Conservation (phyloP, 2,888 invertebrate species). For the Pyrrhopygopsis socrates region DNA sequence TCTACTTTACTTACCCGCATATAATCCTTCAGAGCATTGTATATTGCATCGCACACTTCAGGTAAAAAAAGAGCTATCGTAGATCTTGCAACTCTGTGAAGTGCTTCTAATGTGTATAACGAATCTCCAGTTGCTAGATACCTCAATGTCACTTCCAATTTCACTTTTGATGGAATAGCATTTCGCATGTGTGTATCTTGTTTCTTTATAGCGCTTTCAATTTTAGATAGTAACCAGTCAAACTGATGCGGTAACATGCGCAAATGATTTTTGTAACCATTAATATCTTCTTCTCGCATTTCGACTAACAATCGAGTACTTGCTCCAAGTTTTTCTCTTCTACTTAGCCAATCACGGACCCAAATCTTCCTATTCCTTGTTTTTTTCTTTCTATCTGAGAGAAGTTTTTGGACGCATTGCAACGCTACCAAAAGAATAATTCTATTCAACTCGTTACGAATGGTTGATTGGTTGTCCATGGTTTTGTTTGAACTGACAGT, state of each 20-base stretch:
- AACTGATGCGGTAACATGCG: slow-evolving; percentile 24
- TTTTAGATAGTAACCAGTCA: slow-evolving; percentile 15
- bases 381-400: slow-evolving; percentile 33
- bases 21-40: not conserved
- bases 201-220: not conserved
- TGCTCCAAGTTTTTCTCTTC: slow-evolving; percentile 33
- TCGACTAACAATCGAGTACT: slow-evolving; percentile 24
- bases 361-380: slow-evolving; percentile 35
- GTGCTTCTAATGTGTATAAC: slow-evolving; percentile 40
- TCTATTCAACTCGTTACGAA: not conserved
- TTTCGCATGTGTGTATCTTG: too few relatives aligned
- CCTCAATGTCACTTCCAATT: slow-evolving; percentile 15
- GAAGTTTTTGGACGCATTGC: slow-evolving; percentile 23
- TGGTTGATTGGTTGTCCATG: not conserved
- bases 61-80: slow-evolving; percentile 22
- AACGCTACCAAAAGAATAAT: slow-evolving; percentile 15
- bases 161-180: slow-evolving; percentile 17
- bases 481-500: not conserved
- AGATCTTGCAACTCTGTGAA: slow-evolving; percentile 18
- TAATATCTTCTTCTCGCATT: slow-evolving; percentile 21
- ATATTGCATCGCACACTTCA: not conserved
- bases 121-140: slow-evolving; percentile 51
- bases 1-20: not conserved
- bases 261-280: slow-evolving; percentile 15
- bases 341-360: slow-evolving; percentile 34